phyloP scores from a whole-genome alignment of 2,888 invertebrate species.

The Unio delphinus region DNA sequence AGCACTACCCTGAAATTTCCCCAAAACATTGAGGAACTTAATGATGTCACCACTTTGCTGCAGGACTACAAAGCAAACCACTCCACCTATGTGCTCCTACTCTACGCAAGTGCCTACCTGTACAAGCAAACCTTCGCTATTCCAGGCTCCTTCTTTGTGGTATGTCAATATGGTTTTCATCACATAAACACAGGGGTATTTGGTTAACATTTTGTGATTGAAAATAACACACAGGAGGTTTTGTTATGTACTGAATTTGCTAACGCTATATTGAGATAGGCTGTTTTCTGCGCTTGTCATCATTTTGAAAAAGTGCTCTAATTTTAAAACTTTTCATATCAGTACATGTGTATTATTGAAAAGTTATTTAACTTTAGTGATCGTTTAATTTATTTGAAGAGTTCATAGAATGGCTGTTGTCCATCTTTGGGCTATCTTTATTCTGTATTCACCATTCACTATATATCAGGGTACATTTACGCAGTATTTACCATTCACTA shows the following conservation, averaged over 20 bases:
- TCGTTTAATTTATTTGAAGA: no score
- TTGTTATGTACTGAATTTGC: background rate
- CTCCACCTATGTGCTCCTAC: slow-evolving; percentile 72
- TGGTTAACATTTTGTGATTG: background rate
- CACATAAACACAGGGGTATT: background rate
- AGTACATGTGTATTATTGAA: no score
- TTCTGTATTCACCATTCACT: no score
- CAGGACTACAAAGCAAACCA: slow-evolving; percentile 73
- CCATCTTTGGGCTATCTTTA: no score
- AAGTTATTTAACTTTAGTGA: no score
- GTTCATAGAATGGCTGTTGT: no score
- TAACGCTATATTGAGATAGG: no score
- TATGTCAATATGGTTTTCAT: slow-evolving; percentile 54
- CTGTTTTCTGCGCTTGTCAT: no score
- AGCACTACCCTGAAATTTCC: slow-evolving; percentile 71
- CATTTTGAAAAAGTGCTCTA: no score
- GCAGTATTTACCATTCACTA: no score
- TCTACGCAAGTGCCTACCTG: slow-evolving; percentile 76
- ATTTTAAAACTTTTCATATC: no score
- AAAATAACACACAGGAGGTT: background rate
- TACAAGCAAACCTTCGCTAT: slow-evolving; percentile 79
- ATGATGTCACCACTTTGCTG: slow-evolving; percentile 68
- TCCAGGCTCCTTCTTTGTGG: slow-evolving; percentile 77
- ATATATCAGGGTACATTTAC: no score
- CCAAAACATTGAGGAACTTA: slow-evolving; percentile 71